phyloP scores from a whole-genome alignment of 2,888 invertebrate genomes.

The Chrysotoxum bicinctum region DNA sequence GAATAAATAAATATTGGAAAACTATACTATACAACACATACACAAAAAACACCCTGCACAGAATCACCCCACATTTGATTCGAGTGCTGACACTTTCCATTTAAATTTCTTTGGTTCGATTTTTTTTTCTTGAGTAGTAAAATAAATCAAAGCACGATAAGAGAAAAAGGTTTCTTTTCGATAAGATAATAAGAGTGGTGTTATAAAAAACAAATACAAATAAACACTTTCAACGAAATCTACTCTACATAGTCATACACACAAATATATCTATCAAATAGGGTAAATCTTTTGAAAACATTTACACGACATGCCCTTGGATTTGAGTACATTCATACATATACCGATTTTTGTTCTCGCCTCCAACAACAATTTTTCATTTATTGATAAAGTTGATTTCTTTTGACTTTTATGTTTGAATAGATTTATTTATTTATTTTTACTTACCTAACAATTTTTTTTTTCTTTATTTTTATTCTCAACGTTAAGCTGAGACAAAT shows the following conservation, averaged over 20 bases:
- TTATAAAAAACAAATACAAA: conserved; percentile 44
- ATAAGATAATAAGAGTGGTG: conserved; percentile 60
- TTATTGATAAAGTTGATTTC: conserved; percentile 33
- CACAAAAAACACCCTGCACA: not conserved
- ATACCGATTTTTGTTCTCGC: not conserved
- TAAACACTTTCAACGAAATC: conserved; percentile 12
- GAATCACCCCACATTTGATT: conserved; percentile 11
- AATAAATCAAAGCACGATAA: conserved; percentile 61
- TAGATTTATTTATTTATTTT: conserved; percentile 7
- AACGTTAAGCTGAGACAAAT: conserved; percentile 8
- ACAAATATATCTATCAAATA: not conserved
- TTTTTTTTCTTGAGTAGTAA: conserved; percentile 17
- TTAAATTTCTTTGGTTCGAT: conserved; percentile 22
- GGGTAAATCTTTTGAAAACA: conserved; percentile 17
- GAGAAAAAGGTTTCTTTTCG: conserved; percentile 51
- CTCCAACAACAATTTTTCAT: conserved; percentile 4
- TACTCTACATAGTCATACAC: not conserved
- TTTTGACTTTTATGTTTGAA: conserved; percentile 21
- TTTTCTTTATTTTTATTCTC: not conserved
- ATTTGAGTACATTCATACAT: conserved; percentile 16
- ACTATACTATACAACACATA: no score
- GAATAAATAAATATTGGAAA: no score
- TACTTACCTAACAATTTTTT: not conserved
- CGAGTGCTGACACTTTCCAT: conserved; percentile 34
- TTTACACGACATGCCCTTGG: conserved; percentile 16